Evolutionary conservation across 1,140 invertebrate species (phyloP), one percentile per base, ranked within the genome.

Genomic region (Pteromalus puparum): DNA sequence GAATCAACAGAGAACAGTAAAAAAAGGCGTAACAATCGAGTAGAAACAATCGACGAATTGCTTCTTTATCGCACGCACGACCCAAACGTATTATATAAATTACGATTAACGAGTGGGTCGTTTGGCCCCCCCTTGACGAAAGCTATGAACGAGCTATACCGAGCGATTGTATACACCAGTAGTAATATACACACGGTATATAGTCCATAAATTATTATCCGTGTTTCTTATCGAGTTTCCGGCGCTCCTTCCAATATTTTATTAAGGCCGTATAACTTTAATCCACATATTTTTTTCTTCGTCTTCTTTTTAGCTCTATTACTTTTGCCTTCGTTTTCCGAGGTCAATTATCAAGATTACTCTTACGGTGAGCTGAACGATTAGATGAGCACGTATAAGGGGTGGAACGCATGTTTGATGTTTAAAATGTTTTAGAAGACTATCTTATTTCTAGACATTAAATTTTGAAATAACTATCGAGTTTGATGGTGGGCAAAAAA

Each of bases 121-220:
- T 13, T 70, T 1, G 1, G 5, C 28, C 68, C 13, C 28, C 28
- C 68, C 12, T 70, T 70, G 26, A 28, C 6, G 53, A 70, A 28
- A 18, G 26, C 68, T 21, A 21, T 61, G 18, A 61, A 61, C 6
- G 53, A n/a, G 53, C 53, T n/a, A 42, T 42, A 10, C 38, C 38
- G 38, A 1, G 38, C 38, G 10, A 48, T 13, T 48, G 46, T 18
- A 10, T 48, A 48, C 42, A 46, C 46, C 6, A 21, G 53, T n/a
- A 61, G 15, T 48, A 18, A 2, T 48, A 48, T 15, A 48, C 46
- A 13, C 18, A 18, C 24, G 67, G 30, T 48, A 26, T 7, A 18
- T 28, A 76, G 38, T 76, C 74, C 10, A 76, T 76, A 76, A 76
- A 76, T 46, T 76, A 76, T 76, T 76, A 76, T 48, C n/a, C 46